Base-by-base conservation (phyloP, 2,797 vertebrate genomes). In the Coranthus polyacanthus region DNA sequence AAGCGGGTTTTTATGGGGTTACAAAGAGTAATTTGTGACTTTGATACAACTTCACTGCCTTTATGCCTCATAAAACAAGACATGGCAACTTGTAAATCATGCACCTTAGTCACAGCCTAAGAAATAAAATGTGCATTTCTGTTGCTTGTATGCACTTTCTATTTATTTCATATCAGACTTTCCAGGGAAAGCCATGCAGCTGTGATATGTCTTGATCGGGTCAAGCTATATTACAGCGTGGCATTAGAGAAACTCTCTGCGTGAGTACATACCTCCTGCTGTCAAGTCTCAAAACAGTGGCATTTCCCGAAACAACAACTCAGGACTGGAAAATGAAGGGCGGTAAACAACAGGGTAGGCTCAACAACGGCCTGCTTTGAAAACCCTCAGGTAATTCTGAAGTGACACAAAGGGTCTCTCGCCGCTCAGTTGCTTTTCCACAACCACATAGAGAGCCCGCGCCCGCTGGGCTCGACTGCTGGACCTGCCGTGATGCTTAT, bases 251-350 rank as follows among this genome's bases (percentile, higher is more conserved):
- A 70, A 36, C 45, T 66, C 68, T 82, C 71, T 47, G 68, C 55
- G 64, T 72, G 78, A 75, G 69, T 26, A 7, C 50, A 54, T 5
- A 18, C 79, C 80, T 58, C 82, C 86, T 47, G 80, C 82, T 74
- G 84, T 46, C 26, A 36, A 5, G 54, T 85, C 82, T 77, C 67
- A 79, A 78, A 84, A 75, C 67, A 52, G 56, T 86, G 86, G 77
- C 83, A 75, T 88, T 86, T 85, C 68, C 64, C 50, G 50, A 43
- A 86, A 83, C 55, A 88, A 76, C 69, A 62, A 54, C 55, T 61
- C 63, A 46, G 64, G 70, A 69, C 50, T 58, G 38, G 60, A 77
- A 67, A 85, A 69, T 66, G 72, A 72, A 68, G 67, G 72, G 59
- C 43, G 75, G 70, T 62, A 75, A 90, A 85, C 79, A 85, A 84